phyloP scores from a whole-genome alignment of 2,113 vertebrate genomes.

The Urocolius indicus region DNA sequence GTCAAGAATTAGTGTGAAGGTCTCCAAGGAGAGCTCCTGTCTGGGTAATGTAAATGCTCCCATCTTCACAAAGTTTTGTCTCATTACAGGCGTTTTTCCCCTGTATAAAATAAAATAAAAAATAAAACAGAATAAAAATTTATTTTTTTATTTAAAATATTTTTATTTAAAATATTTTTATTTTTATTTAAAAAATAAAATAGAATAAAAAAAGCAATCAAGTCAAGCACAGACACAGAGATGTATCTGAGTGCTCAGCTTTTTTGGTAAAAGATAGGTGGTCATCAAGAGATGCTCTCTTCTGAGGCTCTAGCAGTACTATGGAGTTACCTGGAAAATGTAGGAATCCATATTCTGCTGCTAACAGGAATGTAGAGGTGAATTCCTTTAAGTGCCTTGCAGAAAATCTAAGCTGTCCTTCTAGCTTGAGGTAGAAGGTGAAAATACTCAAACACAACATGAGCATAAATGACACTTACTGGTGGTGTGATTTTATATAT shows the following conservation, averaged over 20 bases:
- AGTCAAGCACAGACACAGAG: neutral
- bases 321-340: neutral
- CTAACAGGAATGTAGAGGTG: neutral
- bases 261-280: neutral
- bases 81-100: neutral
- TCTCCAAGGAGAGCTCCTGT: neutral
- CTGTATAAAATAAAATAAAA: neutral
- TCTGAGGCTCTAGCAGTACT: neutral
- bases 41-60: neutral
- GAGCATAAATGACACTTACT: neutral
- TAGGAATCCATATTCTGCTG: neutral
- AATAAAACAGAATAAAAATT: neutral
- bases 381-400: neutral
- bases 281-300: neutral
- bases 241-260: neutral
- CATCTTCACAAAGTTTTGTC: neutral
- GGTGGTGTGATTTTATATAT: neutral
- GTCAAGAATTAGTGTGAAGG: neutral
- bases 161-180: no score
- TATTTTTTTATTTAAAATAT: no score
- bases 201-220: neutral
- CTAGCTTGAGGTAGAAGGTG: neutral
- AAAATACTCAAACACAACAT: neutral
- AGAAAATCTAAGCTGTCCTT: neutral
- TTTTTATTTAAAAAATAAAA: no score